phyloP scores from a whole-genome alignment of 2,113 vertebrate species.

The Lichenostomus cassidix region DNA sequence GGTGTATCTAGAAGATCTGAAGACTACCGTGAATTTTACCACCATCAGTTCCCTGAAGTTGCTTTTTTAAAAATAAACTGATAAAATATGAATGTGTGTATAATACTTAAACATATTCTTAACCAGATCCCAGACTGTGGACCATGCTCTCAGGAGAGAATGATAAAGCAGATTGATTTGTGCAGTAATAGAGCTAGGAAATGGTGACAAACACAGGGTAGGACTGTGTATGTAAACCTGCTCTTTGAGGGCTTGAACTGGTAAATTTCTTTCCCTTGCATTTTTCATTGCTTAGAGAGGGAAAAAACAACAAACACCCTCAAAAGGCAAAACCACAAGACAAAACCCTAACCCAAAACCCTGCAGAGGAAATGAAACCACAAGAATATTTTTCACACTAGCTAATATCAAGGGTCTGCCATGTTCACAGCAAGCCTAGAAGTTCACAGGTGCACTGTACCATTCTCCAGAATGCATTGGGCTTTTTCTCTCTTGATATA shows the following conservation, averaged over 20 bases:
- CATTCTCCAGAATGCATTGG: not conserved
- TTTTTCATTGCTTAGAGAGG: not conserved
- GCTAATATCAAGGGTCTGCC: not conserved
- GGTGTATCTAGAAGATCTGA: not conserved
- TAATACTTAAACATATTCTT: not conserved
- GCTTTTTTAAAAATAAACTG: not conserved
- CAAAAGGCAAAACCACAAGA: not conserved
- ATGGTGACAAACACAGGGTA: not conserved
- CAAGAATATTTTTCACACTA: not conserved
- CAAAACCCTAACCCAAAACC: not conserved
- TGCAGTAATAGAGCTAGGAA: not conserved
- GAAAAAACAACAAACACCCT: not conserved
- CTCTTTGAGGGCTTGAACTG: not conserved
- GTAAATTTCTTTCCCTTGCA: not conserved
- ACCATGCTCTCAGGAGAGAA: not conserved
- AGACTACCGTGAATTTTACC: not conserved
- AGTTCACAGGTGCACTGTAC: not conserved
- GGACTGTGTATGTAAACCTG: not conserved
- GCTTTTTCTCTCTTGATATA: not conserved
- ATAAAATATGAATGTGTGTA: not conserved
- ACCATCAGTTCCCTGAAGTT: not conserved
- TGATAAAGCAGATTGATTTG: not conserved
- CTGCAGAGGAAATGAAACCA: constrained; percentile 1
- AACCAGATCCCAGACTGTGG: not conserved
- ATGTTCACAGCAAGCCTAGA: not conserved